These are phyloP conservation scores for Itoplectis maculator DNA, from an alignment of 2,888 invertebrate genomes.

Conservation along the genomic window DNA sequence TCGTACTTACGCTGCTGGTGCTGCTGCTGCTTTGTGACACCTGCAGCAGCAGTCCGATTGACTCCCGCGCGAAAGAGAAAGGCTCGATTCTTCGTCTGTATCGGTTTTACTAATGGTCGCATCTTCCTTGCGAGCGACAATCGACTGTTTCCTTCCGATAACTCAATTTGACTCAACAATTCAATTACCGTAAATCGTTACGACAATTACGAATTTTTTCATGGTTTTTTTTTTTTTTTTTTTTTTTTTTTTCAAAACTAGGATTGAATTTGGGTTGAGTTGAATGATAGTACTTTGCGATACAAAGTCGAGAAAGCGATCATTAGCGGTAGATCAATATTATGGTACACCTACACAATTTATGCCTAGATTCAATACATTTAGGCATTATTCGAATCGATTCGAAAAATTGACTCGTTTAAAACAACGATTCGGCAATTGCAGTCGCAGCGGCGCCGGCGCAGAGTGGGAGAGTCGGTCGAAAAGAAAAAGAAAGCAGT, in stretches of 20 bases:
- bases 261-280: too few relatives aligned
- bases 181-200: too few relatives aligned
- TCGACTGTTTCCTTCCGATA: slow-evolving; percentile 4
- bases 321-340: too few relatives aligned
- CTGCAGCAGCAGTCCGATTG: slow-evolving; percentile 7
- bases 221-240: too few relatives aligned
- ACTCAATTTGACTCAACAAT: slow-evolving; percentile 7
- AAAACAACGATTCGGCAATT: not conserved
- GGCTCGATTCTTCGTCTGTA: slow-evolving; percentile 45
- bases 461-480: slow-evolving; percentile 6
- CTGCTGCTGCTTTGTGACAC: slow-evolving; percentile 45
- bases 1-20: slow-evolving; percentile 39
- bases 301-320: too few relatives aligned
- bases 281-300: too few relatives aligned
- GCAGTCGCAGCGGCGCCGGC: not conserved
- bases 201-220: too few relatives aligned
- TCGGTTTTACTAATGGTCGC: not conserved
- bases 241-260: too few relatives aligned
- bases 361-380: too few relatives aligned
- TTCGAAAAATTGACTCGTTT: too few relatives aligned
- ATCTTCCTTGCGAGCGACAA: slow-evolving; percentile 6
- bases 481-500: slow-evolving; percentile 65
- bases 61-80: slow-evolving; percentile 71
- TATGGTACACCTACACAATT: too few relatives aligned
- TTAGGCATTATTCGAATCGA: too few relatives aligned